These are phyloP conservation scores for Felis chaus DNA, from an alignment of 2,113 vertebrate species.

Conservation along the genomic window DNA sequence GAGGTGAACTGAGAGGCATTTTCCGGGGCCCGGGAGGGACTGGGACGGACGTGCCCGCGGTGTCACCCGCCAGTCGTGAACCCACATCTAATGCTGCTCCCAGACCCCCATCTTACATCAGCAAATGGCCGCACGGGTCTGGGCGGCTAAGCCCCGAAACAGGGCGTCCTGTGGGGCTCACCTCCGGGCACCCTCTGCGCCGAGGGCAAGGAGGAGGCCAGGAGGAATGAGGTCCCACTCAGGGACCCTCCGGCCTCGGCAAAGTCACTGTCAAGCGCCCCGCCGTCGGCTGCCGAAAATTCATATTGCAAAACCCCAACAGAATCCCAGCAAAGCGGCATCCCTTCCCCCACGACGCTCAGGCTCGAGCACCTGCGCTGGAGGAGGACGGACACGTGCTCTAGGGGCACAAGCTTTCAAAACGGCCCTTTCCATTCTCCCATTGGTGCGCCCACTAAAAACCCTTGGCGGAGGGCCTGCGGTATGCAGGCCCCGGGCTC, in stretches of 20 bases:
- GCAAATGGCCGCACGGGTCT: accelerated
- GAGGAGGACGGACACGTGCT: accelerated
- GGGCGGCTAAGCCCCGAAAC: not conserved
- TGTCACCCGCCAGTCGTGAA: not conserved
- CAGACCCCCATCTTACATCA: not conserved
- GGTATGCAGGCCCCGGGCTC: accelerated
- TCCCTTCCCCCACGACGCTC: accelerated
- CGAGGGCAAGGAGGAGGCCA: constrained; percentile 1
- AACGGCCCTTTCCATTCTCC: accelerated
- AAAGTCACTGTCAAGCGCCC: not conserved
- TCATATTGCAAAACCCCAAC: not conserved
- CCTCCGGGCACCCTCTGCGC: not conserved
- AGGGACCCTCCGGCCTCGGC: not conserved
- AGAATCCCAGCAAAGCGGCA: not conserved
- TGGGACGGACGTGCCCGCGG: accelerated
- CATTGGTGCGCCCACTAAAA: accelerated
- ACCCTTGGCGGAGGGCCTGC: not conserved
- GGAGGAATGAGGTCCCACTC: not conserved
- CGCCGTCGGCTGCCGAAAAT: not conserved
- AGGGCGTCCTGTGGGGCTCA: accelerated
- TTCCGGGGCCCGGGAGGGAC: not conserved
- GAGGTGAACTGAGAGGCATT: accelerated
- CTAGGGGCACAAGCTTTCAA: not conserved
- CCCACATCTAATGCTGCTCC: accelerated
- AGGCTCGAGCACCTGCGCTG: not conserved